Percentiles rank a stretch among this genome's conserved stretches.
Conservation (phyloP, 2,888 invertebrate genomes). For the Patella ulyssiponensis region DNA sequence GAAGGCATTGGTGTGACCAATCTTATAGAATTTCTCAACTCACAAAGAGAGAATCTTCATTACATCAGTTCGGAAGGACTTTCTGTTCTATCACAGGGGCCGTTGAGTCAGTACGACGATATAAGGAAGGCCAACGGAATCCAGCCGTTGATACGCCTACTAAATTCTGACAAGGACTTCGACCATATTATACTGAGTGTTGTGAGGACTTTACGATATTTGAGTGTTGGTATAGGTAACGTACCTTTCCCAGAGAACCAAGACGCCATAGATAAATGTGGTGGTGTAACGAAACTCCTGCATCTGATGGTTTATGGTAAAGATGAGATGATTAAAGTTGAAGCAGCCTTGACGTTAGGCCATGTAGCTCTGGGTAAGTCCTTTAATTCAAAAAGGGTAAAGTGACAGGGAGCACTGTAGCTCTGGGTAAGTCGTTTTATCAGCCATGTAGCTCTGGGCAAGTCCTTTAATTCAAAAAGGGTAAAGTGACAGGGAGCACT, state of each 20-base stretch:
- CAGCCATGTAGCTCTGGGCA: no score
- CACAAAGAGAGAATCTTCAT: slow-evolving; percentile 66
- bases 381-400: slow-evolving; percentile 22
- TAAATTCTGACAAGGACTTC: slow-evolving; percentile 65
- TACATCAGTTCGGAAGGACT: slow-evolving; percentile 69
- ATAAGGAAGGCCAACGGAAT: slow-evolving; percentile 67
- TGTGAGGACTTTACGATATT: slow-evolving; percentile 63
- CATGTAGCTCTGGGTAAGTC: slow-evolving; percentile 66
- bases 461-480: no score
- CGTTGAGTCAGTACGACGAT: slow-evolving; percentile 61
- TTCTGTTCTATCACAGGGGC: slow-evolving; percentile 68
- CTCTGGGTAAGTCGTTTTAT: no score
- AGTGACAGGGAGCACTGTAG: no score
- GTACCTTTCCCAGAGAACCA: slow-evolving; percentile 66
- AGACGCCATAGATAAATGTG: slow-evolving; percentile 59
- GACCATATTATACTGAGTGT: slow-evolving; percentile 65
- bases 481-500: no score
- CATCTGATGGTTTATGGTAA: slow-evolving; percentile 68
- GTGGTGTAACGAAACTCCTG: slow-evolving; percentile 66
- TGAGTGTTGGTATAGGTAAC: slow-evolving; percentile 69
- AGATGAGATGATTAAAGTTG: slow-evolving; percentile 68
- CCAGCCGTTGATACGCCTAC: slow-evolving; percentile 61
- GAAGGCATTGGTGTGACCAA: slow-evolving; percentile 65
- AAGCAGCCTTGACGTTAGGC: slow-evolving; percentile 68
- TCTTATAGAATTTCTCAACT: slow-evolving; percentile 68